Base-by-base conservation (phyloP, 2,888 invertebrate genomes). In the Crepidodera aurea region DNA sequence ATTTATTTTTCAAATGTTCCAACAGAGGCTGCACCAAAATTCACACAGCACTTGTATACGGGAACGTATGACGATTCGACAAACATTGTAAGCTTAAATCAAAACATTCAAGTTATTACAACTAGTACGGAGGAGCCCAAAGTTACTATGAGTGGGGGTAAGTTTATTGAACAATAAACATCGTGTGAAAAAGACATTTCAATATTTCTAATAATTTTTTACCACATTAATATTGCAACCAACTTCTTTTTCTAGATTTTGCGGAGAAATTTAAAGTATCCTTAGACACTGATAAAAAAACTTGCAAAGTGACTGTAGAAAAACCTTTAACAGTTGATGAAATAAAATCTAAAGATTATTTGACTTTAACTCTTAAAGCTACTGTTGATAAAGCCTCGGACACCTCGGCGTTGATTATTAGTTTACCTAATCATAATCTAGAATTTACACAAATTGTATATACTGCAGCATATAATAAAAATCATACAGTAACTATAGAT, bases 241-340 rank as follows among this genome's bases (percentile, higher is more conserved):
- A n/a, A n/a, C n/a, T n/a, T n/a, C n/a, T n/a, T 51, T 51, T 68
- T 67, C 15, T 51, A 71, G 71, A 66, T 37, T 65, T 66, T 16
- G 19, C 55, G 12, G 60, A 57, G 1, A 39, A 66, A 27, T 71
- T 73, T 56, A 37, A 1, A 10, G 40, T 68, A 32, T n/a, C 8
- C 1, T 54, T 48, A 8, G 53, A 54, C 10, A 7, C 16, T 6
- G 44, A 60, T 27, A 13, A 13, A 1, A 37, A 29, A 13, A 51
- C 57, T 25, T 69, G 59, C 44, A 29, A 29, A 34, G 44, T 72
- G 34, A 46, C 46, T 10, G 56, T 68, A 6, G 54, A 6, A 1
- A 51, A 22, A 6, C 29, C 55, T 29, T 44, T 71, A 15, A 46
- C 59, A 7, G 42, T 34, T n/a, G 13, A 39, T 1, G 63, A 67